Evolutionary conservation across 1,140 invertebrate species (phyloP), one percentile per base, ranked within the genome.

Genomic region (Nasonia longicornis): DNA sequence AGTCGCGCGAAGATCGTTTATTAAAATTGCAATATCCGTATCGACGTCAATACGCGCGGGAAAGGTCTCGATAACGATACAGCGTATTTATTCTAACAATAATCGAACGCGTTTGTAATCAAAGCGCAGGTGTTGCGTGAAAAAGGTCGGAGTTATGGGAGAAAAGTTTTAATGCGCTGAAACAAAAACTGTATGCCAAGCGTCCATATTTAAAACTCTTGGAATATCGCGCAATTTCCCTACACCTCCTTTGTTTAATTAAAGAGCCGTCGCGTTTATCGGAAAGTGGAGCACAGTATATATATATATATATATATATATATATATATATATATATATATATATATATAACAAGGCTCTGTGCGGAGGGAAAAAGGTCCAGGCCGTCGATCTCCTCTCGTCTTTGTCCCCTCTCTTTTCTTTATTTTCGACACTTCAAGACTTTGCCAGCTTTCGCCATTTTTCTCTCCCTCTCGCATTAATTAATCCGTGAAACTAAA

Each of bases 401-500:
- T 48, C 26, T 38, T 52, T n/a, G 7, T 52, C 71, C 45, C n/a
- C 16, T 42, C 14, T 73, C 10, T 29, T 48, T 73, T n/a, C 20
- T 26, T 73, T 29, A 73, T 48, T 52, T 42, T 69, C 22, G 11
- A 69, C 26, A n/a, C 52, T n/a, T 58, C 20, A 20, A 52, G 16
- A 14, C 48, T 52, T 52, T 52, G 12, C 12, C 12, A 52, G 48
- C 48, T 52, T 52, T 7, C 31, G 26, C 3, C 67, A 12, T 11
- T 29, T 70, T n/a, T 71, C 69, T 16, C 35, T 35, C 3, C 66
- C 66, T 12, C 20, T 42, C 69, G 22, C 16, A 64, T 76, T 76
- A 64, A 76, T 77, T 77, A 77, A 77, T 77, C 75, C 63, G 26
- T 11, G 38, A 77, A 77, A 67, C 75, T 77, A 31, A 77, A 52